Evolutionary conservation across 2,888 invertebrate genomes (phyloP), one percentile per base, ranked within the genome.

Genomic region (Hyposoter didymator): DNA sequence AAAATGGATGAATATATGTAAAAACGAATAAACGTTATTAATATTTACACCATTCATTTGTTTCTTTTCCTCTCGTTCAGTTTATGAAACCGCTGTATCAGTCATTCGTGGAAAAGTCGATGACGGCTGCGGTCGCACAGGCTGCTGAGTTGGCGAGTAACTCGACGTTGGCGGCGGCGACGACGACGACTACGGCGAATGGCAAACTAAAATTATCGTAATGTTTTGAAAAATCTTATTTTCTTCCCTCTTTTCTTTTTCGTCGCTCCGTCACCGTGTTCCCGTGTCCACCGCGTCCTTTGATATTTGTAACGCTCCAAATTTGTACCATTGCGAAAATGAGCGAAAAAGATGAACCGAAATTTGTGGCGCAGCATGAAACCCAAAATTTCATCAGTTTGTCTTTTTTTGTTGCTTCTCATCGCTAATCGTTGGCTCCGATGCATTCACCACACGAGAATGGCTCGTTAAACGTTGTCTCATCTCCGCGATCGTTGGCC

Each of bases 41-140:
- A 64, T 66, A 49, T 49, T 66, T 47, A 66, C 12, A 64, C 59
- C 19, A 59, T 55, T 22, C 32, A 64, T 66, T 70, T 62, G 32
- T 49, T 47, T 55, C 14, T 49, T 49, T 59, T 62, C 55, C 70
- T 66, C n/a, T 19, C 66, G n/a, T 74, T 22, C 94, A 98, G 98
- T 94, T 97, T 89, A 96, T 98, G 97, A 97, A 97, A 94, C 97
- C 97, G 88, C 94, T 96, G 88, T 97, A 97, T 94, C 97, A 97
- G 93, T 95, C 96, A 87, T 97, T 97, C 93, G 95, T 97, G 92
- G 97, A 97, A 94, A 97, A 96, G 94, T 96, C 97, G 91, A 96
- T 98, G 94, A 96, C 97, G 93, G 97, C 96, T 94, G 97, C 97
- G 90, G 97, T 97, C 89, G 96, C 95, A 74, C 97, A 96, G 93